Conservation (phyloP, 2,113 vertebrate species). For the Hassar affinis region DNA sequence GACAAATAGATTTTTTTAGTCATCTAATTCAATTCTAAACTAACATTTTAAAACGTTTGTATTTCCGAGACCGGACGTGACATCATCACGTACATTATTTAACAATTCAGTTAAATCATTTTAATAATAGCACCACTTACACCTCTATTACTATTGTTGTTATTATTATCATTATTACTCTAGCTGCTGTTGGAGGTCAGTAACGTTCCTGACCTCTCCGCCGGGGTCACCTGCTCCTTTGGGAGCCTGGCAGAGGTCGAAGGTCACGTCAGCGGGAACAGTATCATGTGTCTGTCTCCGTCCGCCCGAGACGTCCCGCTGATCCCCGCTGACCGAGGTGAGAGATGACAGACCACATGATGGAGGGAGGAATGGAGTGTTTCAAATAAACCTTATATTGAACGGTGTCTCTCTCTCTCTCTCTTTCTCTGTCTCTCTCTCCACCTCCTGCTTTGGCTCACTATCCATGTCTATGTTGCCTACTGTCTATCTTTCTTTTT, state of each 20-base stretch:
- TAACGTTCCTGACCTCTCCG: constrained; percentile 86
- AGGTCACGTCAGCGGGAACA: constrained; percentile 83
- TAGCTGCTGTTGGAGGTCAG: constrained; percentile 88
- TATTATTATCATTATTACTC: not conserved
- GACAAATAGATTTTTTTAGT: not conserved
- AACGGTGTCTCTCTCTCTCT: not conserved
- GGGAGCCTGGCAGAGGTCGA: constrained; percentile 90
- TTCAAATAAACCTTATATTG: constrained; percentile 28
- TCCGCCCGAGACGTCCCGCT: constrained; percentile 84
- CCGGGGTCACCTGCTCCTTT: constrained; percentile 86
- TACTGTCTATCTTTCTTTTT: not conserved
- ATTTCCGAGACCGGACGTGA: not conserved
- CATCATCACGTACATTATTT: not conserved
- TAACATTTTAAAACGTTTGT: not conserved
- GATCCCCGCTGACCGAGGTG: constrained; percentile 90
- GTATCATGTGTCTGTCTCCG: constrained; percentile 86
- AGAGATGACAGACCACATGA: not conserved
- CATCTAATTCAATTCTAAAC: not conserved
- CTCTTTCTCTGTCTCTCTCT: not conserved
- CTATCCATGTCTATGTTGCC: not conserved
- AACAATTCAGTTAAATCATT: no score
- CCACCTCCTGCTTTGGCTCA: not conserved
- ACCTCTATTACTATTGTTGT: not conserved
- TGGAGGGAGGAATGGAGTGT: no score
- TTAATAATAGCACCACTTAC: not conserved